These are phyloP conservation scores for Protonemura montana DNA, from an alignment of 2,888 invertebrate species.

Conservation along the genomic window DNA sequence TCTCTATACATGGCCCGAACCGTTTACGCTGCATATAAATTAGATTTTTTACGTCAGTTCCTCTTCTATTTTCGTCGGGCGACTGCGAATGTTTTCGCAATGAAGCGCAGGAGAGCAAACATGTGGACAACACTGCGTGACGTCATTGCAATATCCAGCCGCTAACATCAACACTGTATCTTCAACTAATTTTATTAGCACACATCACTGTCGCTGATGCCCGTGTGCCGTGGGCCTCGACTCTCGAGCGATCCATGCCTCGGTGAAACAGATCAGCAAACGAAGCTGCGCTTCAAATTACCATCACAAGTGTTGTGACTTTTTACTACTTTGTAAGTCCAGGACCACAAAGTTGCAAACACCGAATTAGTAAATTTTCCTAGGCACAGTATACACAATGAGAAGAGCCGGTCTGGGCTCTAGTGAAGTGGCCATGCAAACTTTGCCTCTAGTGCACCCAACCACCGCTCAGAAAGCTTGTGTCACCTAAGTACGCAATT, in stretches of 20 bases:
- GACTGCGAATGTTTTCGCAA: conserved; percentile 12
- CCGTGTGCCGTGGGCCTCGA: background rate
- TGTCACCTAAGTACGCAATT: background rate
- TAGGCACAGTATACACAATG: too few relatives aligned
- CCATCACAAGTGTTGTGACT: too few relatives aligned
- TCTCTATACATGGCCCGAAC: background rate
- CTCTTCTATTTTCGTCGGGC: background rate
- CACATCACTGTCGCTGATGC: background rate
- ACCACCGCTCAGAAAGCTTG: background rate
- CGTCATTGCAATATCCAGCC: conserved; percentile 3
- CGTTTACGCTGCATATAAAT: background rate
- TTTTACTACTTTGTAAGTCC: too few relatives aligned
- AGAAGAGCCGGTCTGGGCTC: background rate
- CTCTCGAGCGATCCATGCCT: background rate
- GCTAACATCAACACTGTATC: conserved; percentile 21
- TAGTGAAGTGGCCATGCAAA: background rate
- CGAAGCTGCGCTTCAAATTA: too few relatives aligned
- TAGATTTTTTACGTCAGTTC: conserved; percentile 7
- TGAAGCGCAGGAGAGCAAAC: background rate
- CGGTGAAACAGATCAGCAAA: too few relatives aligned
- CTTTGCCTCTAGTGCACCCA: background rate
- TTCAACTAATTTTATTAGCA: conserved; percentile 20
- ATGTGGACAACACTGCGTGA: conserved; percentile 14
- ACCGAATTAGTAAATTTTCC: too few relatives aligned
- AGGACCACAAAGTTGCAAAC: too few relatives aligned